phyloP scores from a whole-genome alignment of 1,140 invertebrate genomes.

The Apis cerana region DNA sequence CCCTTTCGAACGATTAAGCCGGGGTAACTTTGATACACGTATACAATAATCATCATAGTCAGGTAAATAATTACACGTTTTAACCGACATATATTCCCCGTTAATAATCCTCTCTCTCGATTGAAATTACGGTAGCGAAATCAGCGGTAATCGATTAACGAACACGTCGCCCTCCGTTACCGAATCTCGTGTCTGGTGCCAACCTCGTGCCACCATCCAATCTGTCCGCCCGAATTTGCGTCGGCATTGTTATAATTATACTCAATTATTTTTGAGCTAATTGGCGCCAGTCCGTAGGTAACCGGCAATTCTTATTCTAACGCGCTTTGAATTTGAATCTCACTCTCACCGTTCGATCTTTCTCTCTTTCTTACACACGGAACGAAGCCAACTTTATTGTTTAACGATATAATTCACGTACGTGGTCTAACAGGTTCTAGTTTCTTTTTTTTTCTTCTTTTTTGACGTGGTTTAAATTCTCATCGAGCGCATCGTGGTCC shows the following conservation, averaged over 20 bases:
- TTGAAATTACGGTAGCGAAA: conserved; percentile 28
- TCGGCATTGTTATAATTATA: conserved; percentile 7
- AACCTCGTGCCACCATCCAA: not conserved
- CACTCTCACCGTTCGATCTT: not conserved
- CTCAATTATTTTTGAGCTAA: conserved; percentile 21
- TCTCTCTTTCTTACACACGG: not conserved
- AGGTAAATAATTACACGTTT: conserved; percentile 30
- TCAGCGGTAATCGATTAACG: conserved; percentile 31
- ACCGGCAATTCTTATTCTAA: not conserved
- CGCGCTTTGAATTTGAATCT: not conserved
- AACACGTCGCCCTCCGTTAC: not conserved
- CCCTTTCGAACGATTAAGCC: not conserved
- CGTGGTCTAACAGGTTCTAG: no score
- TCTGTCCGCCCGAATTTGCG: not conserved
- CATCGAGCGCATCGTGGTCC: no score
- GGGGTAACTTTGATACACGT: not conserved
- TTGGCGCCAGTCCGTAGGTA: not conserved
- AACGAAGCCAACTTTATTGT: not conserved
- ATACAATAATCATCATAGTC: conserved; percentile 3
- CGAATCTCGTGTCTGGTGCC: not conserved
- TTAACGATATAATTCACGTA: no score
- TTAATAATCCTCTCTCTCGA: conserved; percentile 28
- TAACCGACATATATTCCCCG: not conserved
- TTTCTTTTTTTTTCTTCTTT: no score
- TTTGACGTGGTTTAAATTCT: no score